Percentiles rank a stretch among this genome's conserved stretches.
Conservation (phyloP, 1,140 invertebrate genomes). For the Heterodera schachtii region DNA sequence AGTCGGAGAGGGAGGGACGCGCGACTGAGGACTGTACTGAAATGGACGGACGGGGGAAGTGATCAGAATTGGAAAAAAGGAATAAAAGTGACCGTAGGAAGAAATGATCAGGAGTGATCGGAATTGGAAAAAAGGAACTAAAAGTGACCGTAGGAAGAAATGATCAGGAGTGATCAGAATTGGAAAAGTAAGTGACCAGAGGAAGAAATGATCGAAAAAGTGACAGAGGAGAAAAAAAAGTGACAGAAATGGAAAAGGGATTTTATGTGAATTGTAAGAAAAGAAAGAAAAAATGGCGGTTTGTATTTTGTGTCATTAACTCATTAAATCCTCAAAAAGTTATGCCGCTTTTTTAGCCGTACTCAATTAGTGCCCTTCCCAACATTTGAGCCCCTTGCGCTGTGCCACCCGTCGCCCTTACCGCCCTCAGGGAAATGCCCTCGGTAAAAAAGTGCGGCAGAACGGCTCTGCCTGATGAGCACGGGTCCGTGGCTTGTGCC, state of each 20-base stretch:
- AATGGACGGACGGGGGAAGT: background rate
- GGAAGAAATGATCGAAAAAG: too few relatives aligned
- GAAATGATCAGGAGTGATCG: background rate
- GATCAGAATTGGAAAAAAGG: background rate
- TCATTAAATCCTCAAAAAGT: too few relatives aligned
- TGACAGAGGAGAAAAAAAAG: background rate
- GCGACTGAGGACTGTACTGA: background rate
- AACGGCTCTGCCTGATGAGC: conserved; percentile 17
- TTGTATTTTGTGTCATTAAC: too few relatives aligned
- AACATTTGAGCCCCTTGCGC: background rate
- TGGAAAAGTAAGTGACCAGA: background rate
- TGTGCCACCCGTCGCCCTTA: background rate
- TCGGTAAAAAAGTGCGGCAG: conserved; percentile 7
- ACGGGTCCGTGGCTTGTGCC: background rate
- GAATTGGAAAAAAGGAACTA: background rate
- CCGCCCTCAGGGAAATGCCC: conserved; percentile 7
- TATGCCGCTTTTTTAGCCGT: too few relatives aligned
- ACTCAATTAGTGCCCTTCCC: background rate
- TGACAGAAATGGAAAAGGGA: too few relatives aligned
- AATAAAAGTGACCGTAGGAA: background rate
- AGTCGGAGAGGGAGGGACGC: background rate
- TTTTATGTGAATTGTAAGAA: too few relatives aligned
- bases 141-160: too few relatives aligned
- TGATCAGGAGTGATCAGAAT: background rate
- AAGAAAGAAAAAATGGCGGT: too few relatives aligned